These are phyloP conservation scores for Ceratoteleas bidentatus DNA, from an alignment of 1,140 invertebrate species.

Conservation along the genomic window DNA sequence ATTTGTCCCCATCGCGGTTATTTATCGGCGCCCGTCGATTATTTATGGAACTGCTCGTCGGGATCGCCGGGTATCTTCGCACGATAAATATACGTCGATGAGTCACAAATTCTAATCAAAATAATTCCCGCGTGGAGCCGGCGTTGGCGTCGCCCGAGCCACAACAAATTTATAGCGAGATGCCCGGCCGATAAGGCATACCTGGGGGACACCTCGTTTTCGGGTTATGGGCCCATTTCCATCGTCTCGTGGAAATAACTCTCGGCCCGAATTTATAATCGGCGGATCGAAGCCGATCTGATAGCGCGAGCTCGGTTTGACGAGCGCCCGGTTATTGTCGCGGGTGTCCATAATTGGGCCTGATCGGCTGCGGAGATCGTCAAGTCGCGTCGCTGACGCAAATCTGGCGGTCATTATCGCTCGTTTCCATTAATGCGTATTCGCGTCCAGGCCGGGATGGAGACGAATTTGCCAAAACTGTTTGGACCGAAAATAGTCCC, in stretches of 20 bases:
- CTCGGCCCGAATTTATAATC: conserved; percentile 53
- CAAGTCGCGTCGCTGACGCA: not conserved
- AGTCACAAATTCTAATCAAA: conserved; percentile 80
- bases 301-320: conserved; percentile 14
- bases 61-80: conserved; percentile 40
- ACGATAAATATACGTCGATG: conserved; percentile 70
- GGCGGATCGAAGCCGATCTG: conserved; percentile 26
- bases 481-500: not conserved
- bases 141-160: conserved; percentile 60
- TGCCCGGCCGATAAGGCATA: conserved; percentile 76
- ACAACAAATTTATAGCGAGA: conserved; percentile 78
- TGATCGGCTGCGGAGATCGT: not conserved
- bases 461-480: not conserved
- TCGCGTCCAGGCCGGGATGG: not conserved
- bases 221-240: conserved; percentile 71
- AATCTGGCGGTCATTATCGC: not conserved
- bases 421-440: not conserved
- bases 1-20: conserved; percentile 51
- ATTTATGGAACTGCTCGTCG: conserved; percentile 44
- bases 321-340: conserved; percentile 5
- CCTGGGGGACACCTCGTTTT: conserved; percentile 76
- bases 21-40: conserved; percentile 37
- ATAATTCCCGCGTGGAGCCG: conserved; percentile 64
- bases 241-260: conserved; percentile 71
- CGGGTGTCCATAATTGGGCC: conserved; percentile 29